phyloP scores from a whole-genome alignment of 2,113 vertebrate genomes.

The Neogobius melanostomus region DNA sequence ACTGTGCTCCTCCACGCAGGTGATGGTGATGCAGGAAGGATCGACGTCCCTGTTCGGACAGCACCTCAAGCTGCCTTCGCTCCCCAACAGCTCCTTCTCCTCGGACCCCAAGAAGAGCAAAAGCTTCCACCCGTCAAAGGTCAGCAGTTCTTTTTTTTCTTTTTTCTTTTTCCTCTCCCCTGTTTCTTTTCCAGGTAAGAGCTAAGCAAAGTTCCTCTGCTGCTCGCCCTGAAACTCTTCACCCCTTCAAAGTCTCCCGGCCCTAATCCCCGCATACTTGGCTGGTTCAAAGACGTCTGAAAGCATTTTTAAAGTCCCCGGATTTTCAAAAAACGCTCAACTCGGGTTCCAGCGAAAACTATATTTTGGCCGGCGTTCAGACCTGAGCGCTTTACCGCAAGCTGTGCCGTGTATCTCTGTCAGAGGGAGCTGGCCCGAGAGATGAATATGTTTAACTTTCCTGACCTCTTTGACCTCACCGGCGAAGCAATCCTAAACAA shows the following conservation, averaged over 20 bases:
- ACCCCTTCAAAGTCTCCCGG: conserved; percentile 38
- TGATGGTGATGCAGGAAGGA: conserved; percentile 90
- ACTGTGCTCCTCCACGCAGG: conserved; percentile 61
- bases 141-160: conserved; percentile 48
- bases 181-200: conserved; percentile 11
- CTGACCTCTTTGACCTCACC: neutral
- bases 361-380: conserved; percentile 21
- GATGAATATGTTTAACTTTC: neutral
- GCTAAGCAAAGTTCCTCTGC: neutral
- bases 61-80: conserved; percentile 84
- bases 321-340: conserved; percentile 46
- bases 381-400: conserved; percentile 4
- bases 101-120: conserved; percentile 86
- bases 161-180: conserved; percentile 8
- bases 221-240: conserved; percentile 7
- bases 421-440: neutral
- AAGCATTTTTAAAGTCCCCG: conserved; percentile 49
- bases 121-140: conserved; percentile 84
- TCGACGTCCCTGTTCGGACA: conserved; percentile 83
- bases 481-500: neutral
- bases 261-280: conserved; percentile 49
- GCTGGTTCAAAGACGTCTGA: conserved; percentile 49
- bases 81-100: conserved; percentile 83
- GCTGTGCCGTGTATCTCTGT: conserved; percentile 3
- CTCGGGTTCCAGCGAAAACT: conserved; percentile 29